Conservation (phyloP, 2,888 invertebrate species). For the Ochropacha duplaris region DNA sequence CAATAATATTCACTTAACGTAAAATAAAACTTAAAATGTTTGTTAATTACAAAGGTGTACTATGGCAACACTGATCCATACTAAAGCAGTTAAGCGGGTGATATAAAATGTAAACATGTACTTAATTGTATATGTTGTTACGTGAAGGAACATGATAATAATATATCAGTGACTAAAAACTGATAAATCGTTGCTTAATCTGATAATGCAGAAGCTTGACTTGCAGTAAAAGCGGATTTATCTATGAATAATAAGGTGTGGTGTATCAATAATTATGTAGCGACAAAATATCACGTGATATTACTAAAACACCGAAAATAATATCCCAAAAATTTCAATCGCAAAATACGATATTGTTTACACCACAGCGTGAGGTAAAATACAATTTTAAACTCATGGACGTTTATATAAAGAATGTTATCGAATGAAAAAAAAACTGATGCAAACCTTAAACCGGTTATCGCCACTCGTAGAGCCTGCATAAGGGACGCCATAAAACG, state of each 20-base stretch:
- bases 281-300: neutral
- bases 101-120: neutral
- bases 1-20: neutral
- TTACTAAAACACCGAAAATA: neutral
- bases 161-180: neutral
- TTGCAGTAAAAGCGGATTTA: neutral
- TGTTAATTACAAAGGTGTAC: neutral
- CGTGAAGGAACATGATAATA: neutral
- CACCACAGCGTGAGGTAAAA: no score
- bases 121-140: neutral
- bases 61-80: neutral
- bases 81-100: neutral
- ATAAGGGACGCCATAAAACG: constrained; percentile 67
- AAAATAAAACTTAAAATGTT: neutral
- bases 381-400: neutral
- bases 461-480: constrained; percentile 48
- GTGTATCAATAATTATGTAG: neutral
- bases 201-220: neutral
- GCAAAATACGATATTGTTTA: no score
- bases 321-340: neutral
- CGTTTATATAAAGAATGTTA: neutral
- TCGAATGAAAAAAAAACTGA: neutral
- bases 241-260: neutral
- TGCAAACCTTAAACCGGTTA: constrained; percentile 54
- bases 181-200: neutral